A percentile compares a stretch with the other conserved stretches of the same genome.
Conservation (phyloP, 2,113 vertebrate species). For the Platysteira castanea region DNA sequence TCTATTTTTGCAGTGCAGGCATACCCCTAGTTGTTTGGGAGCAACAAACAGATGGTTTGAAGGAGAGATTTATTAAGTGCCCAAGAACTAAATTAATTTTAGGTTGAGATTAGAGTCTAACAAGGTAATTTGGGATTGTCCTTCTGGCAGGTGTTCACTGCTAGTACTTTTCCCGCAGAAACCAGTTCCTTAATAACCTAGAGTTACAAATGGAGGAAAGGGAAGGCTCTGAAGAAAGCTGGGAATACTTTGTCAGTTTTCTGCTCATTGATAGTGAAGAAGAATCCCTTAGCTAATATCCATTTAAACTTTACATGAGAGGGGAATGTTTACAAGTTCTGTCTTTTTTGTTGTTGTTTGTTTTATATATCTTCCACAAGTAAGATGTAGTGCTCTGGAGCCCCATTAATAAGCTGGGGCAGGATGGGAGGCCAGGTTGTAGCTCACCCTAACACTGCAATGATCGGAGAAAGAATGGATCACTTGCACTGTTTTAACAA, state of each 20-base stretch:
- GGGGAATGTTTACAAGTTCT: background rate
- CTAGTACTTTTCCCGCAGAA: slow-evolving; percentile 11
- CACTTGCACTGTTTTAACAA: background rate
- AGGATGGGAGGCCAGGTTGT: background rate
- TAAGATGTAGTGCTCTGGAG: background rate
- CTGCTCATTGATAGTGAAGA: background rate
- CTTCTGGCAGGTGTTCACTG: slow-evolving; percentile 37
- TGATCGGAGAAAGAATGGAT: background rate
- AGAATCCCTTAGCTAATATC: background rate
- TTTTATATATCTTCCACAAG: background rate
- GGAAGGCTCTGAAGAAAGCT: background rate
- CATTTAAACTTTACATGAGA: background rate
- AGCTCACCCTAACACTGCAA: background rate
- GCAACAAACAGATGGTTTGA: slow-evolving; percentile 28
- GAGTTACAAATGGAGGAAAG: background rate
- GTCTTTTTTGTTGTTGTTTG: background rate
- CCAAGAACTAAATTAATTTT: slow-evolving; percentile 44
- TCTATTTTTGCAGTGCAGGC: slow-evolving; percentile 4
- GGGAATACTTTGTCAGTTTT: background rate
- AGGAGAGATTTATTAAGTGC: slow-evolving; percentile 45
- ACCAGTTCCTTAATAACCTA: background rate
- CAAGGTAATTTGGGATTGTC: slow-evolving; percentile 45
- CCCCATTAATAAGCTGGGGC: background rate
- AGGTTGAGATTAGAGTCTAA: slow-evolving; percentile 8
- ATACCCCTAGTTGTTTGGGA: background rate